These are phyloP conservation scores for Pipistrellus nathusii DNA, from an alignment of 2,797 vertebrate species.

Conservation along the genomic window DNA sequence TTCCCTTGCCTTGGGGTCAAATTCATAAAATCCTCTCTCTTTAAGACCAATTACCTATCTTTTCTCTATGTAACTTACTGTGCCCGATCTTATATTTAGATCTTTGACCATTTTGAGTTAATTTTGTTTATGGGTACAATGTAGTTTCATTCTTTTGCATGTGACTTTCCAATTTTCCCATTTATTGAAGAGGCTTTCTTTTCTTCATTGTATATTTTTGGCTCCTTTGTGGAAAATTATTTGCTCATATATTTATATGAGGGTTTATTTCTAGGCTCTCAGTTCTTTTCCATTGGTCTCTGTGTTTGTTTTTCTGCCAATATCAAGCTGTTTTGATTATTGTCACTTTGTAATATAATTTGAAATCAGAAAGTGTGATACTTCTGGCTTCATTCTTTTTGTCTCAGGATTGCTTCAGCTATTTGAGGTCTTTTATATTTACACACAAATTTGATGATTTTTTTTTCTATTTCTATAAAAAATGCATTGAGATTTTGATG, in stretches of 20 bases:
- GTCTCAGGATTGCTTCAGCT: neutral
- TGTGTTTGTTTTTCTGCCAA: neutral
- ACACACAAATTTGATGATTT: neutral
- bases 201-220: neutral
- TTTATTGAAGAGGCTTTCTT: neutral
- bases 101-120: neutral
- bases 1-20: neutral
- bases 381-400: neutral
- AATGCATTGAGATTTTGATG: neutral
- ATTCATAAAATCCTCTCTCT: neutral
- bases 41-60: neutral
- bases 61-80: neutral
- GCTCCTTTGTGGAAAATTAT: neutral
- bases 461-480: neutral
- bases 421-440: neutral
- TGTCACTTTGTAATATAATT: neutral
- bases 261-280: neutral
- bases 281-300: neutral
- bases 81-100: neutral
- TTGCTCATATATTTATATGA: neutral
- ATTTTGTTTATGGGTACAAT: neutral
- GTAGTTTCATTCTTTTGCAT: neutral
- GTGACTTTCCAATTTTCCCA: neutral
- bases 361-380: neutral
- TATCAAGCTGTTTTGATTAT: neutral